These are phyloP conservation scores for Sebastes aleutianus DNA, from an alignment of 2,797 vertebrate species.

Conservation along the genomic window DNA sequence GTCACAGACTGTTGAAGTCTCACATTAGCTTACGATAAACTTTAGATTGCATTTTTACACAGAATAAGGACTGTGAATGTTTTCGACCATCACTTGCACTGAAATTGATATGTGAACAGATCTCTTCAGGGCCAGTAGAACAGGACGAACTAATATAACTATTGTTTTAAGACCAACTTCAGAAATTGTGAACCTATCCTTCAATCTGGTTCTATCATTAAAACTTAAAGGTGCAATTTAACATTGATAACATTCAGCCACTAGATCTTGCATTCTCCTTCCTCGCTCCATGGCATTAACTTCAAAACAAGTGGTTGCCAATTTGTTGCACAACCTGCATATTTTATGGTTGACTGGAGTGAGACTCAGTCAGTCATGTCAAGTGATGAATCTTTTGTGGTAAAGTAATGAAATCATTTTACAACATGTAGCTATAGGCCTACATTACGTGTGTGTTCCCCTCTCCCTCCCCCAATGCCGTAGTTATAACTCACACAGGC, in stretches of 20 bases:
- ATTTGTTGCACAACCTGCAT: not conserved
- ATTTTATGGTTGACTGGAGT: not conserved
- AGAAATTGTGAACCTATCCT: not conserved
- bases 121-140: not conserved
- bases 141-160: not conserved
- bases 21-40: no score
- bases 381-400: not conserved
- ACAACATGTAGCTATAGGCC: not conserved
- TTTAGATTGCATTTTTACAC: no score
- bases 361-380: not conserved
- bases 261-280: not conserved
- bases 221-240: not conserved
- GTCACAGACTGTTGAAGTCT: no score
- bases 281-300: not conserved
- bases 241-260: not conserved
- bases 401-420: not conserved
- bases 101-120: not conserved
- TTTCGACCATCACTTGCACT: not conserved
- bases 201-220: not conserved
- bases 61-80: no score
- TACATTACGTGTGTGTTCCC: no score
- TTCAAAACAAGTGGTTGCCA: not conserved
- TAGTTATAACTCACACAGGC: no score
- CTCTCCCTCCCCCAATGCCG: no score
- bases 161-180: not conserved